These are phyloP conservation scores for Caenorhabditis sp. DNA, from an alignment of 2,888 invertebrate genomes.

Conservation along the genomic window DNA sequence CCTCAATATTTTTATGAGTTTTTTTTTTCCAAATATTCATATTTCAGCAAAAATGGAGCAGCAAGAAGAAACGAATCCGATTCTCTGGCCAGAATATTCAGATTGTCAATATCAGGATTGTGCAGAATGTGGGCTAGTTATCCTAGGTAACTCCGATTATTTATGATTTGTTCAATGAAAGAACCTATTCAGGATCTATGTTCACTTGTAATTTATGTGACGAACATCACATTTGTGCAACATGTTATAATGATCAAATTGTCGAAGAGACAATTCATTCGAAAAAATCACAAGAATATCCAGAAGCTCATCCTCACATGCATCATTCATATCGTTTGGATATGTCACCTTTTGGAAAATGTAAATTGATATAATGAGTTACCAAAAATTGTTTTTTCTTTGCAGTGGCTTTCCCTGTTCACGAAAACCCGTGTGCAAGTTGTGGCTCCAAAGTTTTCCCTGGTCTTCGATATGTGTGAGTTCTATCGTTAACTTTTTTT, in stretches of 20 bases:
- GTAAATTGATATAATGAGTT: slow-evolving; percentile 13
- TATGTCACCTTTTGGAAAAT: slow-evolving; percentile 44
- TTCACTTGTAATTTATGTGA: slow-evolving; percentile 42
- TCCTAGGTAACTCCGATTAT: slow-evolving; percentile 13
- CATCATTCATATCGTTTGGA: slow-evolving; percentile 39
- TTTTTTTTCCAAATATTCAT: background rate
- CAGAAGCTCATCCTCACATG: slow-evolving; percentile 40
- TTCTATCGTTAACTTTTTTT: background rate
- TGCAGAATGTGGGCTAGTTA: slow-evolving; percentile 31
- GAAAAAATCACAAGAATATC: slow-evolving; percentile 18
- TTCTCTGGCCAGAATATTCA: slow-evolving; percentile 39
- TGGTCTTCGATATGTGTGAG: slow-evolving; percentile 44
- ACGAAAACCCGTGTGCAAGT: slow-evolving; percentile 41
- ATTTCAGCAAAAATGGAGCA: slow-evolving; percentile 3
- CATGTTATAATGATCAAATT: slow-evolving; percentile 37
- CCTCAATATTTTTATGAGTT: too few relatives aligned
- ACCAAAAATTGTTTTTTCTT: background rate
- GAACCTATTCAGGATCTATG: slow-evolving; percentile 32
- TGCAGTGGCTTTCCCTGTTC: slow-evolving; percentile 47
- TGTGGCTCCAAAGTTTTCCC: slow-evolving; percentile 47
- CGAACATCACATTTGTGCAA: slow-evolving; percentile 37
- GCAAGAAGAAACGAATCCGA: slow-evolving; percentile 23
- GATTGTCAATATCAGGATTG: slow-evolving; percentile 41
- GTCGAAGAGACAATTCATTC: slow-evolving; percentile 36
- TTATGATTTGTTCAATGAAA: background rate